A percentile compares a stretch with the other conserved stretches of the same genome.
Conservation (phyloP, 2,113 vertebrate species). For the Pachycephala philippinensis region DNA sequence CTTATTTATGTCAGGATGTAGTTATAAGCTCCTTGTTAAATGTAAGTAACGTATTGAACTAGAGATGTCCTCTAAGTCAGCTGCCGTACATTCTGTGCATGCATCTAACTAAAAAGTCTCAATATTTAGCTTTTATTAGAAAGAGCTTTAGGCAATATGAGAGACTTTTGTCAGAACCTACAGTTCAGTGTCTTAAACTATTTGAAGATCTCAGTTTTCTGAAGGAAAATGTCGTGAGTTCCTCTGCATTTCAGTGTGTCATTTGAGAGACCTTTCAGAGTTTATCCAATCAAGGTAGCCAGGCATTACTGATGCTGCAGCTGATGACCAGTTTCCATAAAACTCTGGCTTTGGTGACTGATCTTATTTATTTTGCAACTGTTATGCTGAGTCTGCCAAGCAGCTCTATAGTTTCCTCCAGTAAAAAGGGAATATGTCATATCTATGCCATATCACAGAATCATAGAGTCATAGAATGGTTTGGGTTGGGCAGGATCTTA, state of each 20-base stretch:
- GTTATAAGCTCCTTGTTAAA: background rate
- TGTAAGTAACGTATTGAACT: background rate
- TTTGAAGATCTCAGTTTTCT: background rate
- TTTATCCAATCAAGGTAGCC: background rate
- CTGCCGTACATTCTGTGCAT: background rate
- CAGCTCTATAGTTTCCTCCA: background rate
- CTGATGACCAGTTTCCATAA: background rate
- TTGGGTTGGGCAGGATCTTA: background rate
- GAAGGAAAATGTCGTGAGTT: background rate
- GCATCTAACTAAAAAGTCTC: background rate
- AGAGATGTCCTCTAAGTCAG: background rate
- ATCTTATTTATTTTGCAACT: background rate
- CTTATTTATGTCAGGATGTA: background rate
- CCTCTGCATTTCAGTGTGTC: background rate
- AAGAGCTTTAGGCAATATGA: background rate
- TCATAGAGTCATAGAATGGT: background rate
- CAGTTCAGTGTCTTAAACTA: background rate
- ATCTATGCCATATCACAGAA: background rate
- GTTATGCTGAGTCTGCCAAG: background rate
- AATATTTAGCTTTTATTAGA: background rate
- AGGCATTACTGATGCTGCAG: background rate
- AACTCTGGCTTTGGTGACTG: background rate
- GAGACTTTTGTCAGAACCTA: background rate
- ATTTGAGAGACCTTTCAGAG: background rate
- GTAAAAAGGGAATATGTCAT: background rate